Percentiles rank a stretch among this genome's conserved stretches.
phyloP scores from a whole-genome alignment of 1,140 invertebrate species.

The Drosophila malerkotliana region DNA sequence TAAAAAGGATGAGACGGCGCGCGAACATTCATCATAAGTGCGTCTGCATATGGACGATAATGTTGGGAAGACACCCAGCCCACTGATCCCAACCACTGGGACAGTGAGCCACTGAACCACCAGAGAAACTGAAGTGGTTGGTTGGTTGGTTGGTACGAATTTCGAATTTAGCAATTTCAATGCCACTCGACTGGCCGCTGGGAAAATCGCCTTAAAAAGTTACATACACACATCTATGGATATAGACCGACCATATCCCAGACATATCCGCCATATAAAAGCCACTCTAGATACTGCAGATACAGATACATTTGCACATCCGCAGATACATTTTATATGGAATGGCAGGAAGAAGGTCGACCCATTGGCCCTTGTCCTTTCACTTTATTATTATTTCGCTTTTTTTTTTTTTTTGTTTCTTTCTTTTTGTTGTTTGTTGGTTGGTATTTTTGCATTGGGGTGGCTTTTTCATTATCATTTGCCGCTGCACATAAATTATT shows the following conservation, averaged over 20 bases:
- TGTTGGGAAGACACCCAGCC: slow-evolving; percentile 22
- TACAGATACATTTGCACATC: not conserved
- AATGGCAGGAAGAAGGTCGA: slow-evolving; percentile 56
- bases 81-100: no score
- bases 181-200: slow-evolving; percentile 73
- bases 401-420: not conserved
- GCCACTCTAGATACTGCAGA: not conserved
- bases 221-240: slow-evolving; percentile 49
- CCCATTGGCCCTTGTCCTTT: slow-evolving; percentile 60
- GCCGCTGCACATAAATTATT: slow-evolving; percentile 77
- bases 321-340: slow-evolving; percentile 13
- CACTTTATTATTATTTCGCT: not conserved
- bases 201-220: slow-evolving; percentile 79
- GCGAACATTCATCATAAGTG: slow-evolving; percentile 65
- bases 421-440: not conserved
- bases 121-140: slow-evolving; percentile 60
- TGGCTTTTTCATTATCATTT: slow-evolving; percentile 81
- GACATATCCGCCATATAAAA: not conserved
- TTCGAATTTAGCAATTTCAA: slow-evolving; percentile 70
- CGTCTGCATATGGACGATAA: slow-evolving; percentile 66
- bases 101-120: not conserved
- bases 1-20: slow-evolving; percentile 10
- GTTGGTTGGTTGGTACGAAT: slow-evolving; percentile 60
- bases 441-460: slow-evolving; percentile 38
- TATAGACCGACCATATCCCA: not conserved